phyloP scores from a whole-genome alignment of 2,888 invertebrate species.

The Nymphalis urticae region DNA sequence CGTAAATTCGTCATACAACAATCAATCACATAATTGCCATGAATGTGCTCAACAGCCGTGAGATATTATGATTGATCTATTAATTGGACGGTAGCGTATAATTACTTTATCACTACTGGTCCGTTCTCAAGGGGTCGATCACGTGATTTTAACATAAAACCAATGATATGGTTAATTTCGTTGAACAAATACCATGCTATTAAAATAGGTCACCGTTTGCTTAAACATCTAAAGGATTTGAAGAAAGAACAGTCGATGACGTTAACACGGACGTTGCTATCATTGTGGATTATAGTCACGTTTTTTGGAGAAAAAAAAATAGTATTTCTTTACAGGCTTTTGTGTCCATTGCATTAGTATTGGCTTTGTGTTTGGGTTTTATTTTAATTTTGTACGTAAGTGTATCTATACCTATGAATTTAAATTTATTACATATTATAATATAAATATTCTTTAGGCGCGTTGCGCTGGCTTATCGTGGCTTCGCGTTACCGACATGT shows the following conservation, averaged over 20 bases:
- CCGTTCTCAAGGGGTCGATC: conserved; percentile 37
- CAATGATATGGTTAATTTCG: not conserved
- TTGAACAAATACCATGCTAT: not conserved
- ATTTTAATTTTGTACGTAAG: no score
- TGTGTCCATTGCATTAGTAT: no score
- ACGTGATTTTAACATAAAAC: not conserved
- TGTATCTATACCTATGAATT: no score
- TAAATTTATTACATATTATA: no score
- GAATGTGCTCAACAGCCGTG: conserved; percentile 20
- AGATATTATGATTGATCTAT: conserved; percentile 32
- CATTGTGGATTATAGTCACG: no score
- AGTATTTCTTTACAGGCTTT: no score
- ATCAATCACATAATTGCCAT: conserved; percentile 28
- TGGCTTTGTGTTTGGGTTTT: no score
- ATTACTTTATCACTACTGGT: conserved; percentile 46
- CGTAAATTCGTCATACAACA: conserved; percentile 13
- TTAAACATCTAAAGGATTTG: no score
- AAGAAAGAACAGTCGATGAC: not conserved
- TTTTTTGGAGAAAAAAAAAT: no score
- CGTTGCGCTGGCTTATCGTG: no score
- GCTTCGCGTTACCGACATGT: no score
- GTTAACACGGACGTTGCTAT: not conserved
- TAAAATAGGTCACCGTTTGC: not conserved
- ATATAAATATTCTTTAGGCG: no score
- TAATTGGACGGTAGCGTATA: conserved; percentile 40